These are phyloP conservation scores for Hyperoodon ampullatus DNA, from an alignment of 2,113 vertebrate genomes.

Conservation along the genomic window DNA sequence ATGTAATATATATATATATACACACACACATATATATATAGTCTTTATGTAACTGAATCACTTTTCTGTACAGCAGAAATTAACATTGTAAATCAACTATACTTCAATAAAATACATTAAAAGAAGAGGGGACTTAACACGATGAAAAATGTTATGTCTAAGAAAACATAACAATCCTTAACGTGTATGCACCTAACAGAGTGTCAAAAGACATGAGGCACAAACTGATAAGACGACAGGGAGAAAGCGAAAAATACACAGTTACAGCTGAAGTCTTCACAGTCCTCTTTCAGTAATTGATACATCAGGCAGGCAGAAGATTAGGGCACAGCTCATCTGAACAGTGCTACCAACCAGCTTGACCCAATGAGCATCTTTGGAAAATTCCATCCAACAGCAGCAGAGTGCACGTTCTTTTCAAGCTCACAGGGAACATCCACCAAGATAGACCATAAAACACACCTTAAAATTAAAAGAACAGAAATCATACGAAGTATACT, in stretches of 20 bases:
- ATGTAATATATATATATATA: no score
- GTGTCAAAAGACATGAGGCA: neutral
- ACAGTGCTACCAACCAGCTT: no score
- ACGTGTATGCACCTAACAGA: neutral
- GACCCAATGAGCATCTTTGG: neutral
- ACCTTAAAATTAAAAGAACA: neutral
- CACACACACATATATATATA: no score
- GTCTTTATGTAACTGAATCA: neutral
- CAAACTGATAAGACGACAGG: neutral
- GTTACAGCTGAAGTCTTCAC: neutral
- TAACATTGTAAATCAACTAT: neutral
- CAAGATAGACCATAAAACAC: neutral
- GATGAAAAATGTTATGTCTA: neutral
- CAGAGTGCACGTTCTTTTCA: neutral
- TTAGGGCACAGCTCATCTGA: neutral
- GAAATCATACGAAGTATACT: neutral
- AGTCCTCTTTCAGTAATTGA: neutral
- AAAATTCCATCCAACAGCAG: neutral
- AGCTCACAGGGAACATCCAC: neutral
- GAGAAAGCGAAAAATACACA: neutral
- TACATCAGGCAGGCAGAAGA: neutral
- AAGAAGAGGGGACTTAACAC: neutral
- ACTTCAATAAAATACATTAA: neutral
- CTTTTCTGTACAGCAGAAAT: neutral
- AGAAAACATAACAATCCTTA: neutral